Conservation (phyloP, 2,797 vertebrate genomes). For the Thamnophis elegans region DNA sequence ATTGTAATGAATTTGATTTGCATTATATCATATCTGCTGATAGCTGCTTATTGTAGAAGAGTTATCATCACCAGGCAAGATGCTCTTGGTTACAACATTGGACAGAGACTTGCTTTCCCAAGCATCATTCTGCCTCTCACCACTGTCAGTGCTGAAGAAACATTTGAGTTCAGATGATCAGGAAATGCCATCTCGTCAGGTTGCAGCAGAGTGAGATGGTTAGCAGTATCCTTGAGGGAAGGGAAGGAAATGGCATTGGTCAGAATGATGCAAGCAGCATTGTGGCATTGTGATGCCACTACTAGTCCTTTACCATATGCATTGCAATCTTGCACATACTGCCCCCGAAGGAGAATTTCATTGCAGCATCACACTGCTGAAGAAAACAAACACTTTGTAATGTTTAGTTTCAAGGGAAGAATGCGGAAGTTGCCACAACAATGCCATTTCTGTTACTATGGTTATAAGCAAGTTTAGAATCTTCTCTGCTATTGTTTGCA, state of each 20-base stretch:
- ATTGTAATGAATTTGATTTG: background rate
- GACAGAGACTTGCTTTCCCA: background rate
- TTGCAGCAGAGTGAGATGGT: background rate
- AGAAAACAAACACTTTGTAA: background rate
- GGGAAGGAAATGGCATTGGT: background rate
- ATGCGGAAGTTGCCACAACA: background rate
- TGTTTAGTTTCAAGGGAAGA: background rate
- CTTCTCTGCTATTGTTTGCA: background rate
- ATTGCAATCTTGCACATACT: background rate
- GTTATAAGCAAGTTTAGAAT: background rate
- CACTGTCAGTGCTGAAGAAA: background rate
- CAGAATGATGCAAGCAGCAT: background rate
- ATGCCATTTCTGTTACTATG: background rate
- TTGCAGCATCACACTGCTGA: background rate
- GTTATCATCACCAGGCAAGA: background rate
- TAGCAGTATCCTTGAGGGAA: background rate
- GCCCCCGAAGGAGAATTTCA: background rate
- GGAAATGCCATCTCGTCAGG: background rate
- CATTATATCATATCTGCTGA: background rate
- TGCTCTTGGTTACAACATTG: background rate
- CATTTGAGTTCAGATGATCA: background rate
- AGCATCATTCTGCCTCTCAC: background rate
- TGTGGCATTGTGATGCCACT: background rate
- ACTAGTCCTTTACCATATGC: background rate
- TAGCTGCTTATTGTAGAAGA: background rate